Conservation (phyloP, 1,140 invertebrate genomes). For the Philotrypesis tridentata region DNA sequence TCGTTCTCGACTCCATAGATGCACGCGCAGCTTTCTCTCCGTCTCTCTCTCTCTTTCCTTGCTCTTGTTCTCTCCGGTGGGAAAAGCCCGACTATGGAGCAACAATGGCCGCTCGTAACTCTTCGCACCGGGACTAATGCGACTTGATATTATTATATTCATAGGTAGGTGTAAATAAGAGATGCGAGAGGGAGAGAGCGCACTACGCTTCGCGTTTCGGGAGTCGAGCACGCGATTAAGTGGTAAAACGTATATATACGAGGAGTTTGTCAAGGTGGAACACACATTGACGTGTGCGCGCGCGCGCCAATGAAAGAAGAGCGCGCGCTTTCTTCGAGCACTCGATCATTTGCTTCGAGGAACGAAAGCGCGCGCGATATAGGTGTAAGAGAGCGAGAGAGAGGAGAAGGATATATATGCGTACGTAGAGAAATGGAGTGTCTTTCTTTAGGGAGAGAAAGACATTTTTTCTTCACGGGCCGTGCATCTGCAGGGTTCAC, state of each 20-base stretch:
- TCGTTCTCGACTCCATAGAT: background rate
- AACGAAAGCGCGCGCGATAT: constrained; percentile 22
- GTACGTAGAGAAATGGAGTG: constrained; percentile 27
- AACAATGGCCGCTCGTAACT: constrained; percentile 53
- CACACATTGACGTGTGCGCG: background rate
- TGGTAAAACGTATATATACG: constrained; percentile 47
- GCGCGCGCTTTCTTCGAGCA: background rate
- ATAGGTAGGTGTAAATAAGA: constrained; percentile 53
- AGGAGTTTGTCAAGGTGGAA: constrained; percentile 32
- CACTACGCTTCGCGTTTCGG: constrained; percentile 31
- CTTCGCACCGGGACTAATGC: constrained; percentile 52
- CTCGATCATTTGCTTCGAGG: constrained; percentile 24
- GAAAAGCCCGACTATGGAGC: constrained; percentile 43
- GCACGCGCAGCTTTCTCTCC: background rate
- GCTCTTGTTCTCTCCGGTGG: constrained; percentile 39
- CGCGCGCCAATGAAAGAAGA: constrained; percentile 23
- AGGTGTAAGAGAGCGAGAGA: constrained; percentile 12
- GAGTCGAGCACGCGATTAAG: constrained; percentile 49
- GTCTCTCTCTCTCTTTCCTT: no score
- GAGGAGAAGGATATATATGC: background rate
- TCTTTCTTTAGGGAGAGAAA: constrained; percentile 9
- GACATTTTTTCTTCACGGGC: background rate
- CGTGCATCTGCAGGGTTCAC: constrained; percentile 24
- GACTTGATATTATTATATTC: constrained; percentile 48
- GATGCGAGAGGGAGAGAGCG: background rate